Percentiles rank a stretch among this genome's conserved stretches.
Evolutionary conservation across 2,888 invertebrate genomes (phyloP).

Genomic region (Stratiomys singularior): DNA sequence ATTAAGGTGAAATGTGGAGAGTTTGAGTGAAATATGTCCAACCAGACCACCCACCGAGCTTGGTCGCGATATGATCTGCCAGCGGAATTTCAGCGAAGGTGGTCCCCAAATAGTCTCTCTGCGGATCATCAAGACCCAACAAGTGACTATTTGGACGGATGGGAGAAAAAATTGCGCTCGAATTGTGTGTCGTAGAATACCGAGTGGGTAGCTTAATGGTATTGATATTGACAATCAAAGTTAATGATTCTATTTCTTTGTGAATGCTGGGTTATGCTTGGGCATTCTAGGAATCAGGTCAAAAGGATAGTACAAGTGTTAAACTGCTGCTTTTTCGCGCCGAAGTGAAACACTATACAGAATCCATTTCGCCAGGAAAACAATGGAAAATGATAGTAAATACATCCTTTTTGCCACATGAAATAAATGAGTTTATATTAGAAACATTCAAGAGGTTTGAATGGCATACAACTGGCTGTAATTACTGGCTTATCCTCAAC

Average conservation of each 20-base stretch:
- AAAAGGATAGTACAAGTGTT: neutral
- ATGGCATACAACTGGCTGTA: neutral
- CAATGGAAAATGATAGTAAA: too few relatives aligned
- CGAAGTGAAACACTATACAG: too few relatives aligned
- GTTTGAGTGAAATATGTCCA: constrained; percentile 46
- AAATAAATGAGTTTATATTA: too few relatives aligned
- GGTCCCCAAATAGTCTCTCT: constrained; percentile 16
- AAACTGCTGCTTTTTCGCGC: too few relatives aligned
- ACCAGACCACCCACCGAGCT: constrained; percentile 33
- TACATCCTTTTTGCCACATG: too few relatives aligned
- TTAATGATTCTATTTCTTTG: neutral
- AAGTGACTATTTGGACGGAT: neutral
- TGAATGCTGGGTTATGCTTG: too few relatives aligned
- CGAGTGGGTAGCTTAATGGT: neutral
- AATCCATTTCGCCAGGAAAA: too few relatives aligned
- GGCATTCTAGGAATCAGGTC: too few relatives aligned
- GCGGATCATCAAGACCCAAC: constrained; percentile 26
- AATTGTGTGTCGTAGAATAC: neutral
- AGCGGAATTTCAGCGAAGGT: constrained; percentile 31
- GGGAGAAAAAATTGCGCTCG: neutral
- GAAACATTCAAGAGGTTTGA: too few relatives aligned
- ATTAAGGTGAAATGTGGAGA: constrained; percentile 42
- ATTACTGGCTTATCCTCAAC: too few relatives aligned
- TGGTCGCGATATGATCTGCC: constrained; percentile 35
- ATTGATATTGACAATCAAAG: neutral